These are phyloP conservation scores for Trogon melanurus DNA, from an alignment of 2,113 vertebrate genomes.

Conservation along the genomic window DNA sequence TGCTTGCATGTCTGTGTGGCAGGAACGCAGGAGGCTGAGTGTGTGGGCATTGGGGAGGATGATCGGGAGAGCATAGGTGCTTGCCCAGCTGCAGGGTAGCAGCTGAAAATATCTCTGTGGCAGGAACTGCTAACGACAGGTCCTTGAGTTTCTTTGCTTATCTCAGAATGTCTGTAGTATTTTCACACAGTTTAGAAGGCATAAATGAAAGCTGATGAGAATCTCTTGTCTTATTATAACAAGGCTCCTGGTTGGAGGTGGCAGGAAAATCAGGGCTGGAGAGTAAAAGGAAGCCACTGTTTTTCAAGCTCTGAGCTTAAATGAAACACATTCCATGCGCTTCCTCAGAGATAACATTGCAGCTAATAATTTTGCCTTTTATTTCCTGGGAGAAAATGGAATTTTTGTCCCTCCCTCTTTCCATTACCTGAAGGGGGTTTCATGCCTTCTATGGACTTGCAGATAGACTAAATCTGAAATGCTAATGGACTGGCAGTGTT, in stretches of 20 bases:
- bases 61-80: background rate
- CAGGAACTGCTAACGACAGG: background rate
- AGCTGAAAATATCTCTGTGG: background rate
- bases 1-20: fast-evolving
- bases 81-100: background rate
- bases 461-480: conserved; percentile 69
- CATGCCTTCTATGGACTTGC: conserved; percentile 15
- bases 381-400: conserved; percentile 29
- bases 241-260: conserved; percentile 45
- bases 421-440: conserved; percentile 62
- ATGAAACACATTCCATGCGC: background rate
- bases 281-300: background rate
- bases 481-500: conserved; percentile 68
- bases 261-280: background rate
- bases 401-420: background rate
- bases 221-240: conserved; percentile 56
- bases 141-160: conserved; percentile 23
- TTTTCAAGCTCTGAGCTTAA: conserved; percentile 20
- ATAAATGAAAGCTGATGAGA: conserved; percentile 62
- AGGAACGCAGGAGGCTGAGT: background rate
- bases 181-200: conserved; percentile 60
- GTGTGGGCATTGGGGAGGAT: background rate
- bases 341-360: conserved; percentile 30
- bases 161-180: conserved; percentile 35
- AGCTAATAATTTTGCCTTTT: conserved; percentile 42